phyloP scores from a whole-genome alignment of 2,113 vertebrate genomes.

The Leptodactylus fuscus region DNA sequence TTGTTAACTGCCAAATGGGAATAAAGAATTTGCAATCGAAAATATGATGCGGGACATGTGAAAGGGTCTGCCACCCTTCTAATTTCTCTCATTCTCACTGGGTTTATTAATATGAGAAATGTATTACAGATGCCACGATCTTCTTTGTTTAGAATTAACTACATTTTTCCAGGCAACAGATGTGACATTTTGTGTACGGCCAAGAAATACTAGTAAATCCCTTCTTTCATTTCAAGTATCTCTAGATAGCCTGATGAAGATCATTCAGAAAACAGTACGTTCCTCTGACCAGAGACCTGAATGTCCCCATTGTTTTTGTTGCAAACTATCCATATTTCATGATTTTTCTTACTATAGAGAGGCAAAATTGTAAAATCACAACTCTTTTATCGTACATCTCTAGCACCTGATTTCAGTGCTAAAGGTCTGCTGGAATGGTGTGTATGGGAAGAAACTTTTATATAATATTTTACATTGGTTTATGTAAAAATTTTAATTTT shows the following conservation, averaged over 20 bases:
- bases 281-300: neutral
- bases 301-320: neutral
- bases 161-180: conserved; percentile 24
- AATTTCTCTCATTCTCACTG: neutral
- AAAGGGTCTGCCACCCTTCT: neutral
- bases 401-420: neutral
- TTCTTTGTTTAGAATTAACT: conserved; percentile 2
- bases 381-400: neutral
- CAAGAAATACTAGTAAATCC: neutral
- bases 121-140: neutral
- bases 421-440: neutral
- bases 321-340: neutral
- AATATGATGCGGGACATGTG: neutral
- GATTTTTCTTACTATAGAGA: neutral
- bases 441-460: no score
- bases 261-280: neutral
- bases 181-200: conserved; percentile 2
- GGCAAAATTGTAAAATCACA: neutral
- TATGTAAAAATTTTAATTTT: no score
- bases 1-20: conserved; percentile 14
- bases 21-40: conserved; percentile 29
- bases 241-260: neutral
- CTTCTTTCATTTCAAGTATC: neutral
- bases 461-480: no score
- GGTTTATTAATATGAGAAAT: conserved; percentile 22